Evolutionary conservation across 1,140 invertebrate genomes (phyloP).

Genomic region (Leptopilina boulardi): DNA sequence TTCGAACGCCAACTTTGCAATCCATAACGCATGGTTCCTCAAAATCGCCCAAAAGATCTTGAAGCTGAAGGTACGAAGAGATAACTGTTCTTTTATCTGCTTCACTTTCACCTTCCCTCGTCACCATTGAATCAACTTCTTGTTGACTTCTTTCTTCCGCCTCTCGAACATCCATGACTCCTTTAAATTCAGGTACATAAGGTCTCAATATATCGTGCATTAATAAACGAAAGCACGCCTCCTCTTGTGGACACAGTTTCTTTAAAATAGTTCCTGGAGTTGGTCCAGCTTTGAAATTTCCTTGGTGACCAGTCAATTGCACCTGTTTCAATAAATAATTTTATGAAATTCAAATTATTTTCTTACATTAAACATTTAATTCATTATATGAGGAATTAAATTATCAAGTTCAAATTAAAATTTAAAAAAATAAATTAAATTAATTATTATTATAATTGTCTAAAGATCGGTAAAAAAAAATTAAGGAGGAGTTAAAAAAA

Average conservation of each 20-base stretch:
- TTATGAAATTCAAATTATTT: no score
- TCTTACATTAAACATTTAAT: no score
- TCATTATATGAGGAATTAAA: no score
- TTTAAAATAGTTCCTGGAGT: constrained; percentile 95
- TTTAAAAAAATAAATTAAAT: no score
- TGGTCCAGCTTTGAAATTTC: constrained; percentile 95
- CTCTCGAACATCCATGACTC: constrained; percentile 73
- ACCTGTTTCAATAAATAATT: constrained; percentile 70
- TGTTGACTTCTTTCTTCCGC: constrained; percentile 52
- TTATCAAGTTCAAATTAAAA: no score
- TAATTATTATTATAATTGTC: no score
- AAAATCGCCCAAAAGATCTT: constrained; percentile 95
- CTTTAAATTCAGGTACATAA: constrained; percentile 94
- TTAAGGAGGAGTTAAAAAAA: no score
- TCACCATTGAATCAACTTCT: constrained; percentile 40
- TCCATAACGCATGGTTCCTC: constrained; percentile 96
- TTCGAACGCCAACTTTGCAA: constrained; percentile 96
- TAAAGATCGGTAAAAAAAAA: no score
- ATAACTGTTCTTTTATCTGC: constrained; percentile 53
- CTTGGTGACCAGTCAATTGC: constrained; percentile 94
- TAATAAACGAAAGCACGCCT: constrained; percentile 88
- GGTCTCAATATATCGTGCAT: constrained; percentile 92
- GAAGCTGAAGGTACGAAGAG: constrained; percentile 87
- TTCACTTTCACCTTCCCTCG: constrained; percentile 48
- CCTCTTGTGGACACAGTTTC: constrained; percentile 92